Conservation (phyloP, 2,888 invertebrate species). For the Allygus modestus region DNA sequence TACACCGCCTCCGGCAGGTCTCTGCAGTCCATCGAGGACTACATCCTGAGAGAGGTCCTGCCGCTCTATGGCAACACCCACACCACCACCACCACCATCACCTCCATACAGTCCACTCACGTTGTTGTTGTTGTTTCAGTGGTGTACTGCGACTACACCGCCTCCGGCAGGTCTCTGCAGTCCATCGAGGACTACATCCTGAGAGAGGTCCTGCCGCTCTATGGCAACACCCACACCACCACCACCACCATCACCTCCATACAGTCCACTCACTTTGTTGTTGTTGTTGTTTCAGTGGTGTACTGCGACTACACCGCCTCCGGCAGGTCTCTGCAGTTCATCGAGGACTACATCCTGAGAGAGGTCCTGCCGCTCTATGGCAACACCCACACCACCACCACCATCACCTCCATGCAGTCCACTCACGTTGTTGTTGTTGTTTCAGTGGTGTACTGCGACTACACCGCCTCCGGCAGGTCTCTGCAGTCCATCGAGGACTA, state of each 20-base stretch:
- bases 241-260: slow-evolving; percentile 88
- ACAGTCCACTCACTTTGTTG: no score
- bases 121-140: slow-evolving; percentile 80
- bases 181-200: slow-evolving; percentile 92
- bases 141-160: slow-evolving; percentile 92
- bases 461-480: slow-evolving; percentile 90
- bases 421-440: no score
- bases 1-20: slow-evolving; percentile 92
- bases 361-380: slow-evolving; percentile 91
- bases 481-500: slow-evolving; percentile 92
- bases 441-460: slow-evolving; percentile 92
- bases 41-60: slow-evolving; percentile 86
- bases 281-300: slow-evolving; percentile 81
- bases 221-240: slow-evolving; percentile 90
- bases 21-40: slow-evolving; percentile 91
- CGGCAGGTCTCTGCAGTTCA: slow-evolving; percentile 88
- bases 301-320: slow-evolving; percentile 94
- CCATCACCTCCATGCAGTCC: slow-evolving; percentile 91
- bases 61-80: slow-evolving; percentile 91
- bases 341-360: slow-evolving; percentile 89
- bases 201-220: slow-evolving; percentile 87
- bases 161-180: slow-evolving; percentile 88
- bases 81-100: slow-evolving; percentile 87
- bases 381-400: slow-evolving; percentile 87
- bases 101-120: no score